phyloP scores from a whole-genome alignment of 1,140 invertebrate genomes.

The Antheraea pernyi region DNA sequence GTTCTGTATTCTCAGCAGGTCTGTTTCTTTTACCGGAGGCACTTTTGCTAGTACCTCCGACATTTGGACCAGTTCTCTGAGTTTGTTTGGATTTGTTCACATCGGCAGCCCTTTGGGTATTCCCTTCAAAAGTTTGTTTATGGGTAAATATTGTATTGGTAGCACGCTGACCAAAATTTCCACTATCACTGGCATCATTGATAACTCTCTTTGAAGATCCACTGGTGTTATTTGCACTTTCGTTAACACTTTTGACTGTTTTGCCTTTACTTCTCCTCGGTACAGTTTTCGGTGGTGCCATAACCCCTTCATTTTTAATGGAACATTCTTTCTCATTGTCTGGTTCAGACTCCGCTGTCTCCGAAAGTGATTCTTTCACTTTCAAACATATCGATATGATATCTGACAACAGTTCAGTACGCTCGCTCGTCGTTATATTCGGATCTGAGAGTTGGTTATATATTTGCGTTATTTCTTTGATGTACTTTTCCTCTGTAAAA shows the following conservation, averaged over 20 bases:
- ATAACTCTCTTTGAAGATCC: neutral
- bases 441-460: slow-evolving; percentile 52
- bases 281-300: slow-evolving; percentile 58
- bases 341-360: neutral
- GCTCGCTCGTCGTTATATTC: slow-evolving; percentile 45
- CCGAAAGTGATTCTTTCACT: slow-evolving; percentile 19
- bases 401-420: slow-evolving; percentile 46
- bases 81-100: no score
- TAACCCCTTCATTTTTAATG: slow-evolving; percentile 43
- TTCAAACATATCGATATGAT: slow-evolving; percentile 53
- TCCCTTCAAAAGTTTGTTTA: no score
- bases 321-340: neutral
- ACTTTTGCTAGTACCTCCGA: neutral
- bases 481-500: slow-evolving; percentile 47
- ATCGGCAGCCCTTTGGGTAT: no score
- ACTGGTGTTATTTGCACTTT: neutral
- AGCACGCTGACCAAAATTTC: no score
- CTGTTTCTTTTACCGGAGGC: neutral
- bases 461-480: slow-evolving; percentile 44
- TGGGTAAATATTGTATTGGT: no score
- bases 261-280: slow-evolving; percentile 48
- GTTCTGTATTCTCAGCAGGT: slow-evolving; percentile 7
- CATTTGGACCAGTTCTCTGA: neutral
- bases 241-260: neutral
- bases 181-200: no score